Evolutionary conservation across 2,888 invertebrate genomes (phyloP).

Genomic region (Tholera decimalis): DNA sequence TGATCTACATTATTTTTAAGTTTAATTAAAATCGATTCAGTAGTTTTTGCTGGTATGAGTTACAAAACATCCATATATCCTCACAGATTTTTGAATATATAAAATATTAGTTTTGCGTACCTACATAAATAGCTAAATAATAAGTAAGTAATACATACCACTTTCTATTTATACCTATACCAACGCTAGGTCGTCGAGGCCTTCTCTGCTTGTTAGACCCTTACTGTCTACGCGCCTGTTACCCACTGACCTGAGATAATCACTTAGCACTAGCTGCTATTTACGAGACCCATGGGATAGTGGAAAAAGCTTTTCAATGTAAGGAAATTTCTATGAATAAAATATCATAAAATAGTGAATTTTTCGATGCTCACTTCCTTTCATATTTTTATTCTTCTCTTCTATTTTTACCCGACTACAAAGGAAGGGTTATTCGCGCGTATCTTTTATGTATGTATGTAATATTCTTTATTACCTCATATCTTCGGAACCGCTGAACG

Average conservation of each 20-base stretch:
- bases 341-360: neutral
- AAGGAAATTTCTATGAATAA: conserved; percentile 20
- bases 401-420: too few relatives aligned
- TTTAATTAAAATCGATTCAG: too few relatives aligned
- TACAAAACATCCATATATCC: too few relatives aligned
- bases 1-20: too few relatives aligned
- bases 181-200: too few relatives aligned
- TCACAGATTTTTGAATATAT: too few relatives aligned
- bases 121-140: neutral
- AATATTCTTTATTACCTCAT: too few relatives aligned
- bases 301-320: conserved; percentile 21
- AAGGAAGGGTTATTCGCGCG: too few relatives aligned
- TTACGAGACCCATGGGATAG: conserved; percentile 33
- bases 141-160: neutral
- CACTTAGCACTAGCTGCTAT: conserved; percentile 45
- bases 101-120: too few relatives aligned
- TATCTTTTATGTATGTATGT: too few relatives aligned
- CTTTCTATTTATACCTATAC: neutral
- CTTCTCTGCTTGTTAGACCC: conserved; percentile 9
- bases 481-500: too few relatives aligned
- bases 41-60: too few relatives aligned
- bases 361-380: neutral
- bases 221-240: conserved; percentile 32
- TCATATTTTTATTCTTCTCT: neutral
- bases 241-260: conserved; percentile 55